Evolutionary conservation across 64 coral and sea anemone species (phyloP), one percentile per base, ranked within the genome.

Genomic region (Astreopora myriophthalma): DNA sequence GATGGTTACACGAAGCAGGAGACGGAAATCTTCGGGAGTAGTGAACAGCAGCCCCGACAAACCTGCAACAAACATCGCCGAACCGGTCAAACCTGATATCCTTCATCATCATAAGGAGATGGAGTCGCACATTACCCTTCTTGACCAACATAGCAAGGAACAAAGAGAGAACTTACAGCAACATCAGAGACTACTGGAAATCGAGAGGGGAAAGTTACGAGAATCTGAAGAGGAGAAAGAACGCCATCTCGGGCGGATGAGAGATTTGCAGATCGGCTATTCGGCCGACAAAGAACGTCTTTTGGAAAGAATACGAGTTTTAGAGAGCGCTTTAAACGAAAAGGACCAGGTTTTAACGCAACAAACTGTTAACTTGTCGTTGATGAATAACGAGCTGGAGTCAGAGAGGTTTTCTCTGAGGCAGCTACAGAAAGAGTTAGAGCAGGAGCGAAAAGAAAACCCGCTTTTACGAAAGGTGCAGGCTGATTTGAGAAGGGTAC

Each of bases 141-240:
- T 96, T 2, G 95, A 92, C 2, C 81, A 97, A 31, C 95, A 97
- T 71, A 97, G 95, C 65, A 91, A 94, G 65, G 88, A 97, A 35
- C 95, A 97, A 61, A 68, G 95, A 26, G 49, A 97, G 13, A 86
- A 81, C 38, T 69, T 94, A 14, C 84, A 96, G 6, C 91, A 90
- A 62, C 91, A 96, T 16, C 91, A 96, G 33, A 94, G 90, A 39
- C 25, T 94, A 16, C 65, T 94, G 32, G 78, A 91, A 58, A 48
- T 93, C 62, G 95, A 96, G 46, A 86, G 95, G 79, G 95, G 85
- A 10, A 88, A 96, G 35, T 34, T 85, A 36, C 64, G 63, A 19
- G 69, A 71, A 19, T 35, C 48, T 36, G 39, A 69, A 49, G 84
- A 71, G 31, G 63, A 71, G 10, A 86, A 55, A 71, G 84, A 71